A percentile compares a stretch with the other conserved stretches of the same genome.
Conservation (phyloP, 2,113 vertebrate species). For the Misgurnus anguillicaudatus region DNA sequence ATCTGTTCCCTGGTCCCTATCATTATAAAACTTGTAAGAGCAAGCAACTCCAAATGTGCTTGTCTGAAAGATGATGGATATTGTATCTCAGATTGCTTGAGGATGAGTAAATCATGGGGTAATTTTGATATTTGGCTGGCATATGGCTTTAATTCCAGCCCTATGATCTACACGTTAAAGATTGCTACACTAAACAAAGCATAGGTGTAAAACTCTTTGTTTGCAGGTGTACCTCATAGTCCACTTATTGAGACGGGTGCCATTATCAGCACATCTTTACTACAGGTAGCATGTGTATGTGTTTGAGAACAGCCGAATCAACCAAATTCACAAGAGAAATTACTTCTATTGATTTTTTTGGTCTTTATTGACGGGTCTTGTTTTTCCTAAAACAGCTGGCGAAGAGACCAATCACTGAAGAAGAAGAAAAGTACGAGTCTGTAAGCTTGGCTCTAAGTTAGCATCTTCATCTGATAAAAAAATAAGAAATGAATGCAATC, state of each 20-base stretch:
- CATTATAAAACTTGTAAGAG: too few relatives aligned
- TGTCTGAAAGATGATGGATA: too few relatives aligned
- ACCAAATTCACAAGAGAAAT: neutral
- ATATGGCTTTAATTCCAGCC: too few relatives aligned
- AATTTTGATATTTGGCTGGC: too few relatives aligned
- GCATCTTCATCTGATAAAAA: neutral
- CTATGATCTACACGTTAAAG: neutral
- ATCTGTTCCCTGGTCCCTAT: too few relatives aligned
- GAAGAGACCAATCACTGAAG: constrained; percentile 59
- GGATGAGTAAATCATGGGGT: too few relatives aligned
- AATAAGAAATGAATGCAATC: neutral
- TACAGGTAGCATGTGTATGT: constrained; percentile 60
- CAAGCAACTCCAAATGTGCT: too few relatives aligned
- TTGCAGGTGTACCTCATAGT: constrained; percentile 68
- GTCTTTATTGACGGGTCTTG: too few relatives aligned
- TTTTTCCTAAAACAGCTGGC: constrained; percentile 55
- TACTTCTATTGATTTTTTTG: constrained; percentile 9
- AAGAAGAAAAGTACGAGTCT: constrained; percentile 70
- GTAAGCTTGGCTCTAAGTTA: constrained; percentile 53
- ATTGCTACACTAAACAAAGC: neutral
- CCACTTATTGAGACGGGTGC: constrained; percentile 68
- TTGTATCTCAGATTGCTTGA: too few relatives aligned
- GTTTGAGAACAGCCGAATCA: neutral
- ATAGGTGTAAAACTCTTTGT: neutral
- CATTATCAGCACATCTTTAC: constrained; percentile 64